Conservation (phyloP, 2,797 vertebrate genomes). For the Sebastes vulpes region DNA sequence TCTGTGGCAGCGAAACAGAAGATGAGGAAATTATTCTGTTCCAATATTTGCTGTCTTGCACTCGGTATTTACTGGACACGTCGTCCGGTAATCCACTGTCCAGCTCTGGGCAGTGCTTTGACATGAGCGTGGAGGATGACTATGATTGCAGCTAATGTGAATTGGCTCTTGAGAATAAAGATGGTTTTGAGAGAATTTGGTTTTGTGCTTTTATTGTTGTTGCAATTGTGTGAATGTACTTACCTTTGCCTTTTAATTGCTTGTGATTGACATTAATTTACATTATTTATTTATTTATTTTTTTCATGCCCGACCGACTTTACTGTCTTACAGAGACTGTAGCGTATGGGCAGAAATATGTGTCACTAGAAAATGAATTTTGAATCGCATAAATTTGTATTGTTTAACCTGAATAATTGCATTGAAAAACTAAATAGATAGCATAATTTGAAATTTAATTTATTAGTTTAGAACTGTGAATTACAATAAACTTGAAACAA, state of each 20-base stretch:
- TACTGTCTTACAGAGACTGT: no score
- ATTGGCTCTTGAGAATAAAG: constrained; percentile 86
- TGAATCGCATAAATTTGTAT: no score
- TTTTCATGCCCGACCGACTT: no score
- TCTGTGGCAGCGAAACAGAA: constrained; percentile 33
- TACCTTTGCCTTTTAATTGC: not conserved
- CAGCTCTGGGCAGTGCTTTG: constrained; percentile 32
- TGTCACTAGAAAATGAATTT: no score
- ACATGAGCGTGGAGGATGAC: constrained; percentile 51
- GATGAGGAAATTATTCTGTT: constrained; percentile 16
- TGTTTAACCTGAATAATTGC: no score
- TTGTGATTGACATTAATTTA: not conserved
- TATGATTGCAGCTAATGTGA: constrained; percentile 82
- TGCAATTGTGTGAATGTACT: not conserved
- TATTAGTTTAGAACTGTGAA: no score
- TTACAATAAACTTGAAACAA: no score
- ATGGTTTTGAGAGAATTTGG: constrained; percentile 81
- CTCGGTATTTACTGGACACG: constrained; percentile 46
- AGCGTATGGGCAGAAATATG: no score
- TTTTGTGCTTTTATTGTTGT: constrained; percentile 20
- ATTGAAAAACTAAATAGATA: no score
- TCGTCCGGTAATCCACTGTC: constrained; percentile 25
- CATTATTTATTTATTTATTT: not conserved
- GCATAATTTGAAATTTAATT: no score
- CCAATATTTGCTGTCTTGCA: constrained; percentile 58